Base-by-base conservation (phyloP, 2,797 vertebrate genomes). In the Melanogrammus aeglefinus region DNA sequence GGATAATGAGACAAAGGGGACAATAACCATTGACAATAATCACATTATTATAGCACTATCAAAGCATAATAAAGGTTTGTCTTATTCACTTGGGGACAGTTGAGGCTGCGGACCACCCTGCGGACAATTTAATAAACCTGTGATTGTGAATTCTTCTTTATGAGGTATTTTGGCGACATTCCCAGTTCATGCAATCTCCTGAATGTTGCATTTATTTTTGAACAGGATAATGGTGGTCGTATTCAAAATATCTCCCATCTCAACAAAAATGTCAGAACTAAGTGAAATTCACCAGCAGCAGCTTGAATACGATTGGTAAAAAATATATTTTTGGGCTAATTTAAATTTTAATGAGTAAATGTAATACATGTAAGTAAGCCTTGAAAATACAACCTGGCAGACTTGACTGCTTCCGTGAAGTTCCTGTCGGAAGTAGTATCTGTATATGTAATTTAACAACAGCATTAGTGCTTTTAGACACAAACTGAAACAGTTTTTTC, bases 381-480 rank as follows among this genome's bases (percentile, higher is more conserved):
- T 12, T 78, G 57, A 75, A 87, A 85, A 92, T 86, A 78, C 80
- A 75, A 79, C 81, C 44, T 89, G 88, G 84, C 86, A 87, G 79
- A 39, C 41, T 6, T 0, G 76, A 69, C 73, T 78, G 76, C 80
- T 57, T 71, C 78, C 29, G 38, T 78, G 72, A 79, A 29, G 70
- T 80, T 82, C 79, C 80, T 57, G 81, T 81, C 35, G 35, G 35
- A 77, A 82, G 83, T 79, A 77, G 35, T 36, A 36, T 36, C 35
- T 36, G 35, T 57, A 83, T 81, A 72, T 81, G 72, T 84, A 78
- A 73, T 82, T 73, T 86, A 77, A 89, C 84, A 85, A 77, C 81
- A 66, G 36, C 75, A 78, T 88, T 89, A 92, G 89, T 88, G 88
- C 79, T 85, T 92, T 83, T 10, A 5, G 8, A n/a, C 18, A 57